Evolutionary conservation across 2,113 vertebrate genomes (phyloP).

Genomic region (Ailuropoda melanoleuca): DNA sequence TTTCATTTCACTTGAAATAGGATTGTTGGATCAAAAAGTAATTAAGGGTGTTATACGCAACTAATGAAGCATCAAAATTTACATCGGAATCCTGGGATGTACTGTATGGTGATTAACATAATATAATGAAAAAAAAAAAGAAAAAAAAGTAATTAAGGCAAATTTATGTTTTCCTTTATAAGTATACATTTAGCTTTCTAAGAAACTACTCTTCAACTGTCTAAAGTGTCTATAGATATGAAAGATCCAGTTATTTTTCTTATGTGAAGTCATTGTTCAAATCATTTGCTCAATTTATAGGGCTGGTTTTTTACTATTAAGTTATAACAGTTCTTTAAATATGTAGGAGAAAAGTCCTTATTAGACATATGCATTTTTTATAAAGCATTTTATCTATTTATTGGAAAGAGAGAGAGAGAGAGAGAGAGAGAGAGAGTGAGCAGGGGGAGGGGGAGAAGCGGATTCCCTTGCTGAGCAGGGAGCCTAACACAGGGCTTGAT

Average conservation of each 20-base stretch:
- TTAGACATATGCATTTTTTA: neutral
- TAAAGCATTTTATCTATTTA: too few species aligned
- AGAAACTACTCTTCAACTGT: neutral
- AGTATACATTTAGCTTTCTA: neutral
- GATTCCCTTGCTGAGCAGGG: too few species aligned
- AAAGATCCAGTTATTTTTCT: neutral
- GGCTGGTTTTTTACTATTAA: neutral
- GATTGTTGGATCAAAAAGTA: neutral
- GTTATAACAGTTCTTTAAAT: neutral
- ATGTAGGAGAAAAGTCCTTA: neutral
- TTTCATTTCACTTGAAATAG: neutral
- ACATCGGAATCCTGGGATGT: too few species aligned
- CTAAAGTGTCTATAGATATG: neutral
- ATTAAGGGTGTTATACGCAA: too few species aligned
- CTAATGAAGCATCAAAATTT: too few species aligned
- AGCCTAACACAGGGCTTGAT: too few species aligned
- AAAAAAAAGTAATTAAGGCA: neutral
- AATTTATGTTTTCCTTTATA: neutral
- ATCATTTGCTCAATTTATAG: neutral
- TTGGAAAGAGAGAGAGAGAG: too few species aligned
- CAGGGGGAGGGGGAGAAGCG: too few species aligned
- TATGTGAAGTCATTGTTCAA: neutral
- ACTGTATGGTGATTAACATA: too few species aligned
- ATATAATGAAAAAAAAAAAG: too few species aligned
- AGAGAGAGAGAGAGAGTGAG: too few species aligned